Evolutionary conservation across 2,888 invertebrate species (phyloP).

Genomic region (Chironomus riparius): DNA sequence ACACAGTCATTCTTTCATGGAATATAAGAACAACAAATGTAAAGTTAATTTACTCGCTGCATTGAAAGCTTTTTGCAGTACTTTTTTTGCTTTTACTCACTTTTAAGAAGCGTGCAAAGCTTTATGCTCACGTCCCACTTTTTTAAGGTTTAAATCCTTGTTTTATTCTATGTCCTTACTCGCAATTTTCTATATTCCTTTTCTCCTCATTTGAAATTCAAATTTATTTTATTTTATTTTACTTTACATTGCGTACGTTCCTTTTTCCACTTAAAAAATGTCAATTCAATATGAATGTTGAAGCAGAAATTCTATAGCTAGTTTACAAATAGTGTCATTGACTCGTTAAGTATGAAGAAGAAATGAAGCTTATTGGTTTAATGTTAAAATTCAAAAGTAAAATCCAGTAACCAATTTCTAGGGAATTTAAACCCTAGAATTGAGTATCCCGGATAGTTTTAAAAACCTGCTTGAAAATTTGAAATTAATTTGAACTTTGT

Average conservation of each 20-base stretch:
- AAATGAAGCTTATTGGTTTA: not conserved
- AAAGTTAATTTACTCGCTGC: slow-evolving; percentile 21
- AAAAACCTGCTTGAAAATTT: no score
- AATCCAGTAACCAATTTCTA: no score
- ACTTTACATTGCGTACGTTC: not conserved
- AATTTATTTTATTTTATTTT: not conserved
- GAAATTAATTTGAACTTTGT: no score
- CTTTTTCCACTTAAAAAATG: not conserved
- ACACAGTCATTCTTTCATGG: no score
- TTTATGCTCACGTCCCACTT: not conserved
- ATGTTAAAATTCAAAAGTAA: no score
- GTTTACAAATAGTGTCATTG: no score
- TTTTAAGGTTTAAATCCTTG: not conserved
- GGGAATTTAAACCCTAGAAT: no score
- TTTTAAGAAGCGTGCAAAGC: not conserved
- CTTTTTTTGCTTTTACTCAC: not conserved
- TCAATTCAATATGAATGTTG: not conserved
- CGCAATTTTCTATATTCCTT: not conserved
- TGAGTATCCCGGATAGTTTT: no score
- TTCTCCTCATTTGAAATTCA: not conserved
- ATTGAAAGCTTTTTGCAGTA: slow-evolving; percentile 23
- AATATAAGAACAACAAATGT: not conserved
- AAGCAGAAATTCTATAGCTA: no score
- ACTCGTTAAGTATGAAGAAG: not conserved
- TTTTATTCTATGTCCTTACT: not conserved